phyloP scores from a whole-genome alignment of 2,797 vertebrate genomes.

The Toxotes lorentzi region DNA sequence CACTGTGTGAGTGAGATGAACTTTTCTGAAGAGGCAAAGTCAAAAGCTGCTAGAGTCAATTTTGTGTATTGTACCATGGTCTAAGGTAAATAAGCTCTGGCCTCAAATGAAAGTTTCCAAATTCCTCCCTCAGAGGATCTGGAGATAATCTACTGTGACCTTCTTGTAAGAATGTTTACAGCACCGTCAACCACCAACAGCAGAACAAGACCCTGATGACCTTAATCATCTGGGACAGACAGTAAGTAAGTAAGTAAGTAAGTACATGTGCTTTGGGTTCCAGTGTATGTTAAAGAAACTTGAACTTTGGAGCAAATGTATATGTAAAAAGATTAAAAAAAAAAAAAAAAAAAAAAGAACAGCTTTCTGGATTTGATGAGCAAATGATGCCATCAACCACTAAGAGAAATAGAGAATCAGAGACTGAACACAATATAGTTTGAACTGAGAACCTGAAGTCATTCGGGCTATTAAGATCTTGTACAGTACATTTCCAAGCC shows the following conservation, averaged over 20 bases:
- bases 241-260: too few species aligned
- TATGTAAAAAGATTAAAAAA: background rate
- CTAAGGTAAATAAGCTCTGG: background rate
- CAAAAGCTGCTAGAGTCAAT: background rate
- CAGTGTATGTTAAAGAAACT: background rate
- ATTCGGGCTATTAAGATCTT: background rate
- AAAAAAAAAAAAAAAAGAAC: background rate
- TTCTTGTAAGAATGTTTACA: conserved; percentile 21
- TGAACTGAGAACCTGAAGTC: background rate
- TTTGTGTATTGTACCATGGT: background rate
- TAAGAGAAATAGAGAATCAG: background rate
- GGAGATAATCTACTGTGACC: background rate
- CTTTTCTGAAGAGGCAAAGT: too few species aligned
- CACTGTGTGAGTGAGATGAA: background rate
- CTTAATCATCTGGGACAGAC: background rate
- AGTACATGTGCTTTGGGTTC: background rate
- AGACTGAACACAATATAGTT: background rate
- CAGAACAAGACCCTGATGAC: background rate
- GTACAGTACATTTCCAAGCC: background rate
- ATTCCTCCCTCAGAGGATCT: background rate
- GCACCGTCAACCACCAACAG: background rate
- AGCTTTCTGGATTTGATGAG: background rate
- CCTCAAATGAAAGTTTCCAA: background rate
- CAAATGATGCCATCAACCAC: background rate
- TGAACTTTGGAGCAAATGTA: conserved; percentile 4